Evolutionary conservation across 2,113 vertebrate genomes (phyloP).

Genomic region (Hemicordylus capensis): DNA sequence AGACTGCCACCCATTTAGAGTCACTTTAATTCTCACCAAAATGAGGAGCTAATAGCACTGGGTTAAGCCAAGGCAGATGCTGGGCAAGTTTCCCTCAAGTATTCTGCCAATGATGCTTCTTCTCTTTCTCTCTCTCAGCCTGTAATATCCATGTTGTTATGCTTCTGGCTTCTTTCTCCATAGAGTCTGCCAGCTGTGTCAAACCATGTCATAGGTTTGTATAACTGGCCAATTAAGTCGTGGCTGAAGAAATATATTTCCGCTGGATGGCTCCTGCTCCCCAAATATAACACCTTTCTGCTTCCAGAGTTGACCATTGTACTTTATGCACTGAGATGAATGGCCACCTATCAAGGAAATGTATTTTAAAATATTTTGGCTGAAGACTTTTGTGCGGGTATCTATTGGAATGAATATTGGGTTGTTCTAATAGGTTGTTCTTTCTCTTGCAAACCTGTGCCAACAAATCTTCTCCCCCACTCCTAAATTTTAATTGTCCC

Average conservation of each 20-base stretch:
- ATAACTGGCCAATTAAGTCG: neutral
- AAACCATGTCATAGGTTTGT: slow-evolving; percentile 29
- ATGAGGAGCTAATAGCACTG: neutral
- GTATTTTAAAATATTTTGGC: neutral
- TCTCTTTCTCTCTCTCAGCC: neutral
- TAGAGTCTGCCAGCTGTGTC: neutral
- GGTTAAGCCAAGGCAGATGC: slow-evolving; percentile 16
- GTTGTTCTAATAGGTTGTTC: no score
- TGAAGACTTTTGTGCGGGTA: no score
- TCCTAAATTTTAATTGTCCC: neutral
- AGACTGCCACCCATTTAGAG: neutral
- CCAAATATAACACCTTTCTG: slow-evolving; percentile 7
- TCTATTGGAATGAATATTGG: no score
- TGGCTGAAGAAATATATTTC: slow-evolving; percentile 37
- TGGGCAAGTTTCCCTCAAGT: neutral
- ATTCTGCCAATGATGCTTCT: neutral
- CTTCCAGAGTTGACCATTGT: neutral
- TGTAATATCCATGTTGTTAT: neutral
- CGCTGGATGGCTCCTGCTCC: neutral
- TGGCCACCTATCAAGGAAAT: neutral
- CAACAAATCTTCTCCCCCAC: neutral
- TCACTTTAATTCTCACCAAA: neutral
- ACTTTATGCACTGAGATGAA: neutral
- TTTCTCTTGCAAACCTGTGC: neutral
- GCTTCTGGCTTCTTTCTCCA: slow-evolving; percentile 21